Evolutionary conservation across 2,113 vertebrate genomes (phyloP).

Genomic region (Misgurnus anguillicaudatus): DNA sequence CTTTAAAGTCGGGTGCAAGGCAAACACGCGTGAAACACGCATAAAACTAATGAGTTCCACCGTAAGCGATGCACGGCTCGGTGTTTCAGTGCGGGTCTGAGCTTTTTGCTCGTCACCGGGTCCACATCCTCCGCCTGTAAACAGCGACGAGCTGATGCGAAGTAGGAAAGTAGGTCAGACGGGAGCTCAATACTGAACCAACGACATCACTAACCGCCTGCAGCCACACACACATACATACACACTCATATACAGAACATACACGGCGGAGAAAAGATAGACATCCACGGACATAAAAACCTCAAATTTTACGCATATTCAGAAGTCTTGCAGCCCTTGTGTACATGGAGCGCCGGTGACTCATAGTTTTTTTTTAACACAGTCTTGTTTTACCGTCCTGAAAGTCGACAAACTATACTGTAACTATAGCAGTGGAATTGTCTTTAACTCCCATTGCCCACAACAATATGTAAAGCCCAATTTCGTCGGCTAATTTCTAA

Average conservation of each 20-base stretch:
- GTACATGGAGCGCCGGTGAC: neutral
- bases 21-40: conserved; percentile 26
- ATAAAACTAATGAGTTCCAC: conserved; percentile 47
- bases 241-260: conserved; percentile 8
- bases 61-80: conserved; percentile 53
- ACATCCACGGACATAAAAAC: neutral
- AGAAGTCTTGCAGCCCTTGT: neutral
- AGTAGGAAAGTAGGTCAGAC: conserved; percentile 82
- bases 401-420: too few species aligned
- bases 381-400: too few species aligned
- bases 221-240: conserved; percentile 50
- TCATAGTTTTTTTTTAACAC: too few species aligned
- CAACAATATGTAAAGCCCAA: too few species aligned
- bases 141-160: conserved; percentile 71
- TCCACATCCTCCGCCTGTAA: conserved; percentile 73
- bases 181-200: conserved; percentile 70
- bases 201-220: conserved; percentile 64
- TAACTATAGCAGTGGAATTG: too few species aligned
- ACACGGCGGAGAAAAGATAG: neutral
- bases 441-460: too few species aligned
- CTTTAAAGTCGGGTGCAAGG: neutral
- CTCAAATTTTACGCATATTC: neutral
- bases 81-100: conserved; percentile 26
- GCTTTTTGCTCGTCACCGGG: conserved; percentile 59
- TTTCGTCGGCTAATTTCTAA: too few species aligned